These are phyloP conservation scores for Amphiura filiformis DNA, from an alignment of 35 echinoderm and acorn worm species.

Conservation along the genomic window DNA sequence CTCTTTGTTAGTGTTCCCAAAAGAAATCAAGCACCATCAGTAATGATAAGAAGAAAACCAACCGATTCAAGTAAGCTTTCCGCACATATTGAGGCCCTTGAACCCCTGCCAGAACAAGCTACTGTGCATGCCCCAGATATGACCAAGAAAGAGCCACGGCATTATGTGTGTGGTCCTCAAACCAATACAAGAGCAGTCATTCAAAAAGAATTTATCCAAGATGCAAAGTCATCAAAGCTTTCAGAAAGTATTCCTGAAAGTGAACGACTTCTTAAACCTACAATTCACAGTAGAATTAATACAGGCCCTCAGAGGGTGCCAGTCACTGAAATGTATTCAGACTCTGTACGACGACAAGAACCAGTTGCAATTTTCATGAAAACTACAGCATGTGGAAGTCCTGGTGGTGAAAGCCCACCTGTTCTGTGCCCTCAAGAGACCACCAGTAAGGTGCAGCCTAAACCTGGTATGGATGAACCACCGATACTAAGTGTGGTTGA, in stretches of 20 bases:
- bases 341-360: not conserved
- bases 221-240: not conserved
- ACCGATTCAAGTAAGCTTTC: not conserved
- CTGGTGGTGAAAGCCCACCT: not conserved
- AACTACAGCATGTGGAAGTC: not conserved
- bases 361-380: not conserved
- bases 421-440: not conserved
- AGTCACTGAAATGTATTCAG: not conserved
- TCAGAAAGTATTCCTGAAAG: slow-evolving; percentile 11
- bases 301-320: not conserved
- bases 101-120: not conserved
- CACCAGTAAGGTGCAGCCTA: not conserved
- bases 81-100: not conserved
- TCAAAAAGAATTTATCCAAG: not conserved
- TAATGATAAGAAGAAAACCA: not conserved
- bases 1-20: not conserved
- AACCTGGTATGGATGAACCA: not conserved
- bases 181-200: too few species aligned
- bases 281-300: not conserved
- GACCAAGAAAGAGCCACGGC: not conserved
- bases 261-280: not conserved
- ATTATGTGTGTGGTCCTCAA: not conserved
- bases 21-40: not conserved
- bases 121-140: too few species aligned
- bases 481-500: not conserved